These are phyloP conservation scores for Neosalanx taihuensis DNA, from an alignment of 2,797 vertebrate species.

Conservation along the genomic window DNA sequence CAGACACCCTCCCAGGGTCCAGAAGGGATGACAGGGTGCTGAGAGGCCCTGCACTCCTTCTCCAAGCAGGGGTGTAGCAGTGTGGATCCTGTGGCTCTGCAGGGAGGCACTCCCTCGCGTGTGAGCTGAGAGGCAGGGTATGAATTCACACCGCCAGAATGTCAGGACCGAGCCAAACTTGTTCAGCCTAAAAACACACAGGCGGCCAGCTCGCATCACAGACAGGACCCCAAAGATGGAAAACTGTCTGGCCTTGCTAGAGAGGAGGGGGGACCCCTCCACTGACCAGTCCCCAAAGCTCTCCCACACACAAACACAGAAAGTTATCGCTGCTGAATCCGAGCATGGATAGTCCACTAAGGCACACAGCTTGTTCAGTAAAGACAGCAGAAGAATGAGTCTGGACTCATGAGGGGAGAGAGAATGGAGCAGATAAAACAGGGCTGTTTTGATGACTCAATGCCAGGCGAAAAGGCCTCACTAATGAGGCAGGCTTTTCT, in stretches of 20 bases:
- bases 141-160: slow-evolving; percentile 1
- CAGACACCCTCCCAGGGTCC: neutral
- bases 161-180: neutral
- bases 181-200: slow-evolving; percentile 39
- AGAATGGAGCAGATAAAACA: neutral
- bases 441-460: slow-evolving; percentile 2
- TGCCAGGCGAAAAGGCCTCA: neutral
- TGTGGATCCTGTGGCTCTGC: neutral
- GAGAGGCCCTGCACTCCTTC: neutral
- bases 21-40: neutral
- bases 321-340: slow-evolving; percentile 14
- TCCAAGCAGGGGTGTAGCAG: neutral
- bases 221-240: neutral
- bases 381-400: neutral
- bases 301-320: slow-evolving; percentile 16
- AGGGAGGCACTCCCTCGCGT: neutral
- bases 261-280: slow-evolving; percentile 30
- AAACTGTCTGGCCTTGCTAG: slow-evolving; percentile 30
- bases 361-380: neutral
- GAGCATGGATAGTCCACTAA: slow-evolving; percentile 1
- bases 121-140: neutral
- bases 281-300: slow-evolving; percentile 28
- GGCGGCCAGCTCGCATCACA: slow-evolving; percentile 1
- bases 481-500: slow-evolving; percentile 11
- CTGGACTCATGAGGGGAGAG: neutral